These are phyloP conservation scores for Dryococelus australis DNA, from an alignment of 2,888 invertebrate species.

Conservation along the genomic window DNA sequence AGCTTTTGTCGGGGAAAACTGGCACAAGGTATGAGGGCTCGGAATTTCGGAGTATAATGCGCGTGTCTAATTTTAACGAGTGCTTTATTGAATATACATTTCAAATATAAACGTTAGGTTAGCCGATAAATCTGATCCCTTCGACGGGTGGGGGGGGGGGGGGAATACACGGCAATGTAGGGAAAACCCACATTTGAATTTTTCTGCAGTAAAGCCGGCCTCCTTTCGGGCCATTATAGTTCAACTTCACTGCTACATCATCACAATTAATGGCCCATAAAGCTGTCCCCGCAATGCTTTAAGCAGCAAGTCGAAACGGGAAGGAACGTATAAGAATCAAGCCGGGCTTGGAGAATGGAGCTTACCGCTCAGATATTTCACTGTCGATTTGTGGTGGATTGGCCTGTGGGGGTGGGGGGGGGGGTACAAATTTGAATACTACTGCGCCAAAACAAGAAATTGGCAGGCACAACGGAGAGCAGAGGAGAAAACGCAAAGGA, in stretches of 20 bases:
- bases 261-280: background rate
- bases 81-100: too few species aligned
- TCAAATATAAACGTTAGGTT: too few species aligned
- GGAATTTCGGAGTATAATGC: too few species aligned
- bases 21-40: too few species aligned
- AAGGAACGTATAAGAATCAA: background rate
- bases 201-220: conserved; percentile 3
- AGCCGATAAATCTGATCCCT: too few species aligned
- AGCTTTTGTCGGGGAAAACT: too few species aligned
- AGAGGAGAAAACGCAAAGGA: background rate
- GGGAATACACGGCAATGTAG: background rate
- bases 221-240: background rate
- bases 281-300: background rate
- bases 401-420: too few species aligned
- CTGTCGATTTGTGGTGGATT: too few species aligned
- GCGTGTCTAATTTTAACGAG: too few species aligned
- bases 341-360: background rate
- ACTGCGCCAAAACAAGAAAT: background rate
- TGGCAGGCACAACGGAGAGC: background rate
- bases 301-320: background rate
- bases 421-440: background rate
- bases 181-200: background rate
- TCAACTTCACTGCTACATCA: background rate
- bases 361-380: background rate
- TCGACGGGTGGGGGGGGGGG: too few species aligned